These are phyloP conservation scores for Drosophila santomea DNA, from an alignment of 1,140 invertebrate species.

Conservation along the genomic window DNA sequence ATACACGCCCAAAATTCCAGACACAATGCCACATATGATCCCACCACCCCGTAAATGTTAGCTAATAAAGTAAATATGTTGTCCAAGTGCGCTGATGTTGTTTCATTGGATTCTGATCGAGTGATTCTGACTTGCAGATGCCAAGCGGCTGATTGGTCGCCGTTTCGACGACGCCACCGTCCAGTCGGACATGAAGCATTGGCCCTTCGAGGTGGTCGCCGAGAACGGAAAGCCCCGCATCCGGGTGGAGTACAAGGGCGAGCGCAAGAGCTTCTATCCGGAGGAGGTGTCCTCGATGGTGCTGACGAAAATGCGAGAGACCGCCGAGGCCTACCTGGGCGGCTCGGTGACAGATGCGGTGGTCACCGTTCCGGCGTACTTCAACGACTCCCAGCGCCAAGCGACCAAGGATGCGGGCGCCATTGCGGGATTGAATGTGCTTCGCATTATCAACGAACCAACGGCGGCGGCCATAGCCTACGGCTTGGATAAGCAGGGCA, in stretches of 20 bases:
- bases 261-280: conserved; percentile 94
- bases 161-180: conserved; percentile 95
- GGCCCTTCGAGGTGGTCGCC: conserved; percentile 96
- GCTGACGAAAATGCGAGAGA: conserved; percentile 96
- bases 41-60: conserved; percentile 33
- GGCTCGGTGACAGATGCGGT: conserved; percentile 95
- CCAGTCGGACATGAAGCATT: conserved; percentile 97
- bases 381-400: conserved; percentile 96
- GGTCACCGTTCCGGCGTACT: conserved; percentile 96
- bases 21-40: conserved; percentile 11
- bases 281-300: conserved; percentile 97
- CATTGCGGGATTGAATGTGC: conserved; percentile 93
- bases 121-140: conserved; percentile 91
- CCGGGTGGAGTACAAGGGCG: conserved; percentile 95
- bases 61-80: conserved; percentile 54
- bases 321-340: conserved; percentile 96
- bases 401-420: conserved; percentile 96
- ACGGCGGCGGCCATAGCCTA: conserved; percentile 99
- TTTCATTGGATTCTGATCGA: conserved; percentile 43
- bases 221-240: conserved; percentile 94
- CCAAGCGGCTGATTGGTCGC: conserved; percentile 95
- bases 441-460: conserved; percentile 97
- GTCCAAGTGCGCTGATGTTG: conserved; percentile 30
- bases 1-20: conserved; percentile 28
- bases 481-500: conserved; percentile 98